These are phyloP conservation scores for Smithornis capensis DNA, from an alignment of 2,113 vertebrate species.

Conservation along the genomic window DNA sequence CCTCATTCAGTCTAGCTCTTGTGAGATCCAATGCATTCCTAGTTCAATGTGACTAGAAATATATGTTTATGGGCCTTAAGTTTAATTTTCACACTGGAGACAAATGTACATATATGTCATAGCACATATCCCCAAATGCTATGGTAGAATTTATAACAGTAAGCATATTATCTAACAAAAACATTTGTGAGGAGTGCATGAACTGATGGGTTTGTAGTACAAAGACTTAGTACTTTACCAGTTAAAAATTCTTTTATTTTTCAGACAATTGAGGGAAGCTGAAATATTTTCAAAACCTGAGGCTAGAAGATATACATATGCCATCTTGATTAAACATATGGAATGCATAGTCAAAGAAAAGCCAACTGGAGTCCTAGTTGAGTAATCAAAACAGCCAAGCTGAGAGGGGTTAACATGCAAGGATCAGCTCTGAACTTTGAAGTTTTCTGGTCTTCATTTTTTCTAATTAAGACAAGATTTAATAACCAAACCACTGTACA, in stretches of 20 bases:
- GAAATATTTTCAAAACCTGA: constrained; percentile 74
- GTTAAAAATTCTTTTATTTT: constrained; percentile 50
- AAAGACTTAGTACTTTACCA: constrained; percentile 26
- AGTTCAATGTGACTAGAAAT: not conserved
- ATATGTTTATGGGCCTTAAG: not conserved
- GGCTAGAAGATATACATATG: constrained; percentile 55
- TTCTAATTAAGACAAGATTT: constrained; percentile 81
- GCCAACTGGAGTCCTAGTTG: constrained; percentile 71
- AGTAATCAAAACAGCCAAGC: constrained; percentile 81
- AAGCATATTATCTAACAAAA: not conserved
- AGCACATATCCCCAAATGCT: not conserved
- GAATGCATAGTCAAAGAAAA: constrained; percentile 76
- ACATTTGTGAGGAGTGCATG: not conserved
- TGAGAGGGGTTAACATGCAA: constrained; percentile 79
- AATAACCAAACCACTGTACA: constrained; percentile 82
- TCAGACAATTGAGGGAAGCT: constrained; percentile 67
- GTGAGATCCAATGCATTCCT: not conserved
- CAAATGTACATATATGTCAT: not conserved
- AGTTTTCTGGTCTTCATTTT: constrained; percentile 81
- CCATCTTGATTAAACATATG: constrained; percentile 80
- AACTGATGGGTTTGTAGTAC: not conserved
- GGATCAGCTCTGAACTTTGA: constrained; percentile 79
- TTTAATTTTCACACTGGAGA: not conserved
- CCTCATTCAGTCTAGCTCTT: not conserved
- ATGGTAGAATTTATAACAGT: not conserved